Conservation (phyloP, 2,797 vertebrate species). For the Chrosomus eos region DNA sequence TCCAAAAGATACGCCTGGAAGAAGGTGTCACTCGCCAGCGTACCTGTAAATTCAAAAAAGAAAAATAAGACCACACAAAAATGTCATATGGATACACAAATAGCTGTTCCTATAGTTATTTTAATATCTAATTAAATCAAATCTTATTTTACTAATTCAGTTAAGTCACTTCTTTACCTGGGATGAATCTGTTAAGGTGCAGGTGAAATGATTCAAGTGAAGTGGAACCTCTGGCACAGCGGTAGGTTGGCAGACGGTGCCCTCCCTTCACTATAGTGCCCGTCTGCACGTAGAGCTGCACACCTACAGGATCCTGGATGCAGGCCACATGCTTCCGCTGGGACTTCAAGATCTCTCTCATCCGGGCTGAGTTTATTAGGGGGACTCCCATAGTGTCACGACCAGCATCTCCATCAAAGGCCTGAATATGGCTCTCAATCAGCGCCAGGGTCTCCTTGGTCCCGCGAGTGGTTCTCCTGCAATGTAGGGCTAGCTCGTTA, state of each 20-base stretch:
- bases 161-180: too few relatives aligned
- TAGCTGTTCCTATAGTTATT: too few relatives aligned
- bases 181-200: background rate
- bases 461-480: conserved; percentile 2
- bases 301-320: conserved; percentile 30
- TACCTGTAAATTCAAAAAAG: background rate
- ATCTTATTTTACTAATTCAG: too few relatives aligned
- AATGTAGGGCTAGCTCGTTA: conserved; percentile 26
- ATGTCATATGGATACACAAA: too few relatives aligned
- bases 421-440: background rate
- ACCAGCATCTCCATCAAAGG: conserved; percentile 18
- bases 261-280: background rate
- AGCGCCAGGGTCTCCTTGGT: conserved; percentile 3
- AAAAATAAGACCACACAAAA: too few relatives aligned
- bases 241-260: conserved; percentile 28
- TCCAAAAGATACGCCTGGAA: conserved; percentile 45
- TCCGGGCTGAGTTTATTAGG: conserved; percentile 10
- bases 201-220: conserved; percentile 26
- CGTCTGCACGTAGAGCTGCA: too few relatives aligned
- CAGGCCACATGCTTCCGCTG: conserved; percentile 32
- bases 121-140: too few relatives aligned
- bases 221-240: conserved; percentile 44
- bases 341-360: conserved; percentile 17
- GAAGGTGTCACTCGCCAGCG: conserved; percentile 15
- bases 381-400: conserved; percentile 23